Evolutionary conservation across 2,888 invertebrate species (phyloP).

Genomic region (Arctia plantaginis): DNA sequence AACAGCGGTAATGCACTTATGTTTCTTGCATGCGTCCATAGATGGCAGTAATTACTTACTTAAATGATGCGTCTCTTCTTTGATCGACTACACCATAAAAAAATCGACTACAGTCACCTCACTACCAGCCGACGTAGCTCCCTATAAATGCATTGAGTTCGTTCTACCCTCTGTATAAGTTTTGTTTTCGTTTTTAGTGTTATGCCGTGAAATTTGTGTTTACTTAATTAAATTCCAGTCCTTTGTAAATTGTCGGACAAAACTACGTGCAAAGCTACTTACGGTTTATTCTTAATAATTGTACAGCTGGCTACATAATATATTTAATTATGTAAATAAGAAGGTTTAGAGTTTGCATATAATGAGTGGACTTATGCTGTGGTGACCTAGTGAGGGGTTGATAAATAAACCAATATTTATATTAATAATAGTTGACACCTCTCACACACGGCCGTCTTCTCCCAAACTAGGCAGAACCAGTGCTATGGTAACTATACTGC

Average conservation of each 20-base stretch:
- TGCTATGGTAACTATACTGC: no score
- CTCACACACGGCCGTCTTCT: no score
- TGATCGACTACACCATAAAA: background rate
- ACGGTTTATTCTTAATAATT: slow-evolving; percentile 23
- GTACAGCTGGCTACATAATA: slow-evolving; percentile 8
- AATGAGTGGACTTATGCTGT: background rate
- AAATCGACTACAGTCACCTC: slow-evolving; percentile 25
- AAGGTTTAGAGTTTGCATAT: background rate
- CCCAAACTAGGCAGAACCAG: no score
- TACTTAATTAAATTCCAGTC: slow-evolving; percentile 54
- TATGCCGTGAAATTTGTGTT: slow-evolving; percentile 49
- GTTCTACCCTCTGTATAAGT: slow-evolving; percentile 31
- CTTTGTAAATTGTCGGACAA: slow-evolving; percentile 32
- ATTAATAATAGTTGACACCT: no score
- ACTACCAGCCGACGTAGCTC: slow-evolving; percentile 21
- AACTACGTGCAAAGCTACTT: slow-evolving; percentile 14
- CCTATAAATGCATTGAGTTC: slow-evolving; percentile 42
- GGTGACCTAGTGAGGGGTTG: background rate
- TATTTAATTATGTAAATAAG: slow-evolving; percentile 11
- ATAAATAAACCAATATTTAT: background rate
- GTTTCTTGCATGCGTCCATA: no score
- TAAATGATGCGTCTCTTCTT: background rate
- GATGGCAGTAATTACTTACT: no score
- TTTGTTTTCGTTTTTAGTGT: slow-evolving; percentile 51
- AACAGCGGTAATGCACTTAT: no score